Conservation (phyloP, 1,140 invertebrate genomes). For the Meloidogyne hapla region DNA sequence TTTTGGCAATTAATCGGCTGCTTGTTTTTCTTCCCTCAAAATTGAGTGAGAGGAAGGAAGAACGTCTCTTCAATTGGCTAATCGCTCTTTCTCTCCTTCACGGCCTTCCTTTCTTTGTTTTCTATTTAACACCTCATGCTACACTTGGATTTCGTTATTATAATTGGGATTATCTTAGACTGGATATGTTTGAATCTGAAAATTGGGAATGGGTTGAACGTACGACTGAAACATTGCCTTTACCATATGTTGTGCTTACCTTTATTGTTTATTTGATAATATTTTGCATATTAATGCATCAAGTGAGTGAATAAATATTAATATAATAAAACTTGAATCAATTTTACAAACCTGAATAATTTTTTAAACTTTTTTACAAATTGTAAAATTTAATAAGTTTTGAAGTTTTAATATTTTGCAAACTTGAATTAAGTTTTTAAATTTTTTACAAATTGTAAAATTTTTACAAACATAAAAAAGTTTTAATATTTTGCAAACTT, state of each 20-base stretch:
- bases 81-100: not conserved
- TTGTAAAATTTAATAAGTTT: too few species aligned
- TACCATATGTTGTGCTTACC: not conserved
- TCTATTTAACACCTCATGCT: not conserved
- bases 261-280: not conserved
- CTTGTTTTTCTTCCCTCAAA: not conserved
- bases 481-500: not conserved
- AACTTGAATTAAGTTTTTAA: not conserved
- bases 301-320: not conserved
- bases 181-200: conserved; percentile 4
- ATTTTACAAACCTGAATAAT: not conserved
- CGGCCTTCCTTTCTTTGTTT: not conserved
- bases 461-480: too few species aligned
- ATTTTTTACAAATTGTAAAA: too few species aligned
- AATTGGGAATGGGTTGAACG: not conserved
- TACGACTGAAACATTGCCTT: not conserved
- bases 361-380: too few species aligned
- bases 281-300: not conserved
- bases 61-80: not conserved
- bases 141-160: not conserved
- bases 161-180: not conserved
- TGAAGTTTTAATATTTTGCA: too few species aligned
- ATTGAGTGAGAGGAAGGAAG: not conserved
- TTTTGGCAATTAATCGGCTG: conserved; percentile 9
- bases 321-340: conserved; percentile 8